Conservation (phyloP, 2,888 invertebrate genomes). For the Yponomeuta malinellus region DNA sequence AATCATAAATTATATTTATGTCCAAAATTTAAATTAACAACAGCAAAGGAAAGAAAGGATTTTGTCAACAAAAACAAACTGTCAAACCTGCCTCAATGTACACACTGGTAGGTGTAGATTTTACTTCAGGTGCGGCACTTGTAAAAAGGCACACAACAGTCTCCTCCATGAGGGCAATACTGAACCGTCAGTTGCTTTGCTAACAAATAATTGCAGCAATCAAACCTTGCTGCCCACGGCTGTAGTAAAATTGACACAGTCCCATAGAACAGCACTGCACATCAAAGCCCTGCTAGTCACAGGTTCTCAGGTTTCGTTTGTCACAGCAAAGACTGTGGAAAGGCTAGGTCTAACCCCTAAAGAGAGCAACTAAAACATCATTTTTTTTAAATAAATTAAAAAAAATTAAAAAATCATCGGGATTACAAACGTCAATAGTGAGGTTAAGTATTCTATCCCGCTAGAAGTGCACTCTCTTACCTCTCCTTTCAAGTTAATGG, state of each 20-base stretch:
- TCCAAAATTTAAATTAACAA: neutral
- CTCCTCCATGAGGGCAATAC: neutral
- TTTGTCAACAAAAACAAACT: conserved; percentile 11
- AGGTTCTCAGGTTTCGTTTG: conserved; percentile 6
- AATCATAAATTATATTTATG: neutral
- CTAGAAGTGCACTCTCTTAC: conserved; percentile 19
- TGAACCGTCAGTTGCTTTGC: neutral
- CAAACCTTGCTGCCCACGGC: conserved; percentile 14
- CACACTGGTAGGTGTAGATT: conserved; percentile 3
- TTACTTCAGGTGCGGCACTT: neutral
- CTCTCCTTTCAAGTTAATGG: conserved; percentile 11
- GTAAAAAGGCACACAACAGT: conserved; percentile 12
- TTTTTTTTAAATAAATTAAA: too few relatives aligned
- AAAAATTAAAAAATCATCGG: neutral
- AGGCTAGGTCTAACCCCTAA: neutral
- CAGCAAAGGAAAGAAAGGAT: neutral
- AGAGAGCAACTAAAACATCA: neutral
- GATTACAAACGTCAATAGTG: neutral
- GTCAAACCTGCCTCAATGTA: neutral
- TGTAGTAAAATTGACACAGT: neutral
- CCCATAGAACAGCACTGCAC: neutral
- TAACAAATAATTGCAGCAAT: neutral
- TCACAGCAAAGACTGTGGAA: conserved; percentile 7
- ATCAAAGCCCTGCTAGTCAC: conserved; percentile 10
- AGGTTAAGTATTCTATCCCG: neutral